Conservation (phyloP, 2,797 vertebrate species). For the Loris lydekkerianus region DNA sequence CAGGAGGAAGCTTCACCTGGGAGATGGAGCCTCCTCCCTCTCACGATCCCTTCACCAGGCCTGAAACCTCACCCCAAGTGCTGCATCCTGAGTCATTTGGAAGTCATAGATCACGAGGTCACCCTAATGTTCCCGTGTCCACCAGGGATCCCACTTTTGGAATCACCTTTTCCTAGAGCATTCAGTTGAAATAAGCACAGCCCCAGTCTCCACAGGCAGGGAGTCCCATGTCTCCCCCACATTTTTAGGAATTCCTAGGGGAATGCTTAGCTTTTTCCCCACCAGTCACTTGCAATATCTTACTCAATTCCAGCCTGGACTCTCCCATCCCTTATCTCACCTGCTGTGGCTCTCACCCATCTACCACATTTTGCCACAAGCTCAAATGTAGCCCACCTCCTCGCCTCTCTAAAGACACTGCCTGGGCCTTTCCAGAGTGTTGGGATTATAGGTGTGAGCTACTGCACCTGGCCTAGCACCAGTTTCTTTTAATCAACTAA, state of each 20-base stretch:
- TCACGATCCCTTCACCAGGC: conserved; percentile 73
- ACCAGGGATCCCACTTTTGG: not conserved
- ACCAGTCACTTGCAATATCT: not conserved
- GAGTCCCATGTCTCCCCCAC: not conserved
- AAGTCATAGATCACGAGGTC: conserved; percentile 30
- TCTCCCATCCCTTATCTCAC: not conserved
- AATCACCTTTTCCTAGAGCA: not conserved
- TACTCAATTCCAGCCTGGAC: not conserved
- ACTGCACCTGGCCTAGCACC: not conserved
- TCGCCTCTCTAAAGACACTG: not conserved
- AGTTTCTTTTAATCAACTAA: not conserved
- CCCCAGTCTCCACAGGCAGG: not conserved
- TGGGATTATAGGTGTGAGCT: no score
- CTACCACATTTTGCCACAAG: not conserved
- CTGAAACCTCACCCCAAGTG: conserved; percentile 81
- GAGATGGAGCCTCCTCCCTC: conserved; percentile 63
- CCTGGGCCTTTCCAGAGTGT: no score
- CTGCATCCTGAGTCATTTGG: conserved; percentile 69
- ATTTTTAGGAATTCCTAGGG: not conserved
- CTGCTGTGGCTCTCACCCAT: not conserved
- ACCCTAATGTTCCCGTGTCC: not conserved
- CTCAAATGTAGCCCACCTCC: not conserved
- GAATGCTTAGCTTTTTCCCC: not conserved
- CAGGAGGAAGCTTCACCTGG: conserved; percentile 77
- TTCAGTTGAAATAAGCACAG: not conserved